Base-by-base conservation (phyloP, 2,888 invertebrate genomes). In the Thera britannica region DNA sequence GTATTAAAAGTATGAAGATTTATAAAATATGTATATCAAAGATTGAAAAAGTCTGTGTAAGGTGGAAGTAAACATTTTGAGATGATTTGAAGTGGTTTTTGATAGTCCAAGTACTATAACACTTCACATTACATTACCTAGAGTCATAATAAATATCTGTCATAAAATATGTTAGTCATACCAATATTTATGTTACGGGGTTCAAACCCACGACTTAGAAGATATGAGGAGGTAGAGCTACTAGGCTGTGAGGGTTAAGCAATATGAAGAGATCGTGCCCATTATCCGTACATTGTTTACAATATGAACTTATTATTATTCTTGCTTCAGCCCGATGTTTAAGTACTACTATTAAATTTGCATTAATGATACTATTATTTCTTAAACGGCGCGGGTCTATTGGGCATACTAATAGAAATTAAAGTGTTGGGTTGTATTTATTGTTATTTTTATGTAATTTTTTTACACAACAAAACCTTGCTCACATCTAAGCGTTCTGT, bases 361-460 rank as follows among this genome's bases (percentile, higher is more conserved):
- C 65, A 61, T 60, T 61, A 65, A 61, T 68, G 63, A 48, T 36
- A 48, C 60, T 60, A 64, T 64, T 64, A 68, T 64, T 60, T 46
- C 44, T 52, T 61, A 57, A 68, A 64, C 63, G 59, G 23, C 51
- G 55, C 11, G 51, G 46, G 51, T 60, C 46, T 54, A 64, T 68
- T 64, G 38, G 52, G 64, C 63, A 68, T 68, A 61, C 63, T 64
- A 64, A 68, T 59, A 63, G 8, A 68, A 60, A 60, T 38, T 12
- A 55, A 44, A 23, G 49, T 59, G 34, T 48, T 35, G 48, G 41
- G 11, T 41, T n/a, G 12, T 38, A 12, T 12, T 12, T 41, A 41
- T 2, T 56, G 7, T 46, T 9, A 2, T 38, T 38, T 38, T 23
- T 23, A 23, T 23, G 23, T 23, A 23, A 23, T 23, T 23, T 23